These are phyloP conservation scores for Rhodeus uyekii DNA, from an alignment of 2,797 vertebrate genomes.

Conservation along the genomic window DNA sequence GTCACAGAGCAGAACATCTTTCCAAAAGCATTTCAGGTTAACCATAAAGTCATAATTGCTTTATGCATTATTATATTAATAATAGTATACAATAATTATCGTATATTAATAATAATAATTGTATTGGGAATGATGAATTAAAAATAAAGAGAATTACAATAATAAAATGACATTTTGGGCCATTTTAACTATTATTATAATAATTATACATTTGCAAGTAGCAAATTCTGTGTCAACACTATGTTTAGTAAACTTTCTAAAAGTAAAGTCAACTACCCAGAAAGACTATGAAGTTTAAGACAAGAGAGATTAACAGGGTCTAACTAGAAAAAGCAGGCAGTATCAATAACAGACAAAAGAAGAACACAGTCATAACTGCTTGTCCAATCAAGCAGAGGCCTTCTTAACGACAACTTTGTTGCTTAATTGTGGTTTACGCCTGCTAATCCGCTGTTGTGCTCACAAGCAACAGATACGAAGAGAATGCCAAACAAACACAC, in stretches of 20 bases:
- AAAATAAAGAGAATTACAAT: neutral
- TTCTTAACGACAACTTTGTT: slow-evolving; percentile 54
- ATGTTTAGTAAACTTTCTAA: neutral
- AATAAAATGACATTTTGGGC: neutral
- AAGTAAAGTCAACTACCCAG: neutral
- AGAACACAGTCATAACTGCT: slow-evolving; percentile 65
- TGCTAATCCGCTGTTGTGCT: slow-evolving; percentile 67
- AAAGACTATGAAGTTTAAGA: neutral
- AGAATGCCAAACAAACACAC: slow-evolving; percentile 62
- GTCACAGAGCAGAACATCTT: neutral
- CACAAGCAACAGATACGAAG: slow-evolving; percentile 35
- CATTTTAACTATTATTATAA: neutral
- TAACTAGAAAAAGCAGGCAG: neutral
- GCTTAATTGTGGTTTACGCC: slow-evolving; percentile 74
- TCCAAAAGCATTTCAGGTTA: neutral
- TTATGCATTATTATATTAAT: neutral
- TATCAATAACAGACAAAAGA: slow-evolving; percentile 14
- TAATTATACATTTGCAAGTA: neutral
- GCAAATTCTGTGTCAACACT: too few relatives aligned
- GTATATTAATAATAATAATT: neutral
- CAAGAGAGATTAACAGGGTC: neutral
- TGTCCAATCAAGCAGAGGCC: slow-evolving; percentile 52
- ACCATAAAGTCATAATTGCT: neutral
- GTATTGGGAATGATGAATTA: neutral
- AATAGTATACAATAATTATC: neutral